Percentiles rank a stretch among this genome's conserved stretches.
phyloP scores from a whole-genome alignment of 2,797 vertebrate species.

The Agapornis canus region DNA sequence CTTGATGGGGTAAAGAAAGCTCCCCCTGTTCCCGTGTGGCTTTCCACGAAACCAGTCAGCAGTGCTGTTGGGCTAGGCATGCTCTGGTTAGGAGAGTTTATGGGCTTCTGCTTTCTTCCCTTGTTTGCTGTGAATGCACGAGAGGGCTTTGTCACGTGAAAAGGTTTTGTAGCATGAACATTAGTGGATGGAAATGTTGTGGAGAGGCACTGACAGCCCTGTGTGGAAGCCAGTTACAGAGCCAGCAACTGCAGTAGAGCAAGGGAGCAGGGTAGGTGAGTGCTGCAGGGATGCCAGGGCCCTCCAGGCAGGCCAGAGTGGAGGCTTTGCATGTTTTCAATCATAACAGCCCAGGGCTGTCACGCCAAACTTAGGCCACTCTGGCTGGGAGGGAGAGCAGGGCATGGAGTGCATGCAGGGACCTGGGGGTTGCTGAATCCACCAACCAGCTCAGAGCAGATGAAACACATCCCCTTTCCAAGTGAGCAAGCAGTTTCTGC shows the following conservation, averaged over 20 bases:
- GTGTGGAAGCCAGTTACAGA: rapidly evolving
- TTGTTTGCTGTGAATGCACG: rapidly evolving
- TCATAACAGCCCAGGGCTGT: neutral
- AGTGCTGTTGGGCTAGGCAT: rapidly evolving
- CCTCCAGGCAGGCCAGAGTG: neutral
- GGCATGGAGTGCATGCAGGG: rapidly evolving
- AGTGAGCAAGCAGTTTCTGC: neutral
- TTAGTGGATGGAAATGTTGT: rapidly evolving
- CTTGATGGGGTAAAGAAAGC: neutral
- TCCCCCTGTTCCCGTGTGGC: neutral
- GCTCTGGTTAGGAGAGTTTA: neutral
- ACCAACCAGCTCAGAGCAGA: neutral
- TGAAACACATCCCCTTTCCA: rapidly evolving
- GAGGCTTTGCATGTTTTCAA: neutral
- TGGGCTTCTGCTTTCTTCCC: neutral
- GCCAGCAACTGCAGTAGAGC: neutral
- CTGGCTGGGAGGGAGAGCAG: neutral
- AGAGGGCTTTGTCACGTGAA: neutral
- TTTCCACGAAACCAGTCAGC: neutral
- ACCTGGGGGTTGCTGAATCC: neutral
- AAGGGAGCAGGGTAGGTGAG: rapidly evolving
- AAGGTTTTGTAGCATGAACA: neutral
- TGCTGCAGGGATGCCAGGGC: neutral
- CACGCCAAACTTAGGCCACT: rapidly evolving
- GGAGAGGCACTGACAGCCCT: neutral